These are phyloP conservation scores for Acleris laterana DNA, from an alignment of 2,888 invertebrate species.

Conservation along the genomic window DNA sequence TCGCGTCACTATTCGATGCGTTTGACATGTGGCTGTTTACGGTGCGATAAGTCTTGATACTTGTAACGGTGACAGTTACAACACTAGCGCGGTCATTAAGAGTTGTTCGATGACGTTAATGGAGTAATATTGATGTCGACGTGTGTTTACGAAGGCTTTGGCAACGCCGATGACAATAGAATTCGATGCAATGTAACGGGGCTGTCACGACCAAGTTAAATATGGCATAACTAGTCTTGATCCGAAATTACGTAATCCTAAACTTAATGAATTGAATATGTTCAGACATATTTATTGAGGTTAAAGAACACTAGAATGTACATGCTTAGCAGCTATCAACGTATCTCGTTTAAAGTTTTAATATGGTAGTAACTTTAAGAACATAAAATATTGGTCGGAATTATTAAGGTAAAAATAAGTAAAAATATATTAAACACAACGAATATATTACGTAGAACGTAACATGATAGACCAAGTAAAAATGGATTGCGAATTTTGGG, in stretches of 20 bases:
- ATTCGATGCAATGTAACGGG: conserved; percentile 14
- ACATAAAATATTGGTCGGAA: no score
- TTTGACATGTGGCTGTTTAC: conserved; percentile 62
- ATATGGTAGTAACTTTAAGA: no score
- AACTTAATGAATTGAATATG: no score
- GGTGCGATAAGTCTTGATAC: conserved; percentile 67
- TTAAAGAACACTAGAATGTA: no score
- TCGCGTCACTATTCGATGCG: conserved; percentile 48
- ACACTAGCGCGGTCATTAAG: conserved; percentile 61
- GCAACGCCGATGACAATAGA: conserved; percentile 21
- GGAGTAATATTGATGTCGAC: conserved; percentile 57
- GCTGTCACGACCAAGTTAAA: conserved; percentile 3
- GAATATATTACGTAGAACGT: no score
- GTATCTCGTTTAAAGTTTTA: no score
- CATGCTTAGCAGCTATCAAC: no score
- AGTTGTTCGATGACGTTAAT: conserved; percentile 59
- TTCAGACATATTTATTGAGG: no score
- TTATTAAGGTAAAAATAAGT: no score
- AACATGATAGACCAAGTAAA: no score
- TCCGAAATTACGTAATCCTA: background rate
- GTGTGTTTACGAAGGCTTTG: conserved; percentile 47
- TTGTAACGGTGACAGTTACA: conserved; percentile 69
- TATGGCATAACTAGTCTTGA: conserved; percentile 3
- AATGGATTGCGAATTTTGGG: no score
- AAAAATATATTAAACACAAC: no score